A percentile compares a stretch with the other conserved stretches of the same genome.
Evolutionary conservation across 2,113 vertebrate species (phyloP).

Genomic region (Malurus melanocephalus): DNA sequence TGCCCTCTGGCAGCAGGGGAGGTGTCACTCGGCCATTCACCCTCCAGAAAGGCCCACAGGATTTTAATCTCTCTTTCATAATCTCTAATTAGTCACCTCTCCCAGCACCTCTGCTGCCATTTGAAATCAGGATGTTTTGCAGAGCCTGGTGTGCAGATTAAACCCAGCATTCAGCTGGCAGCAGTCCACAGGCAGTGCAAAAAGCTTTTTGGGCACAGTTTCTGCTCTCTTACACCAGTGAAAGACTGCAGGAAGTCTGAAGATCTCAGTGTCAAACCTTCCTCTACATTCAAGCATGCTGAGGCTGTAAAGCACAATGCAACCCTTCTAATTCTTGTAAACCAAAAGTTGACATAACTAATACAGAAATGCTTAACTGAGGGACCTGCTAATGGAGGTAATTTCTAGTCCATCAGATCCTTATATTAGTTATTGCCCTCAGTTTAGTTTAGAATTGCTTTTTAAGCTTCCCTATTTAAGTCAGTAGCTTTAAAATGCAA

Average conservation of each 20-base stretch:
- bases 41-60: slow-evolving; percentile 9
- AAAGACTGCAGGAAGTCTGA: slow-evolving; percentile 5
- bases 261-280: slow-evolving; percentile 1
- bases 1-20: not conserved
- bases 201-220: not conserved
- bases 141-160: not conserved
- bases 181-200: not conserved
- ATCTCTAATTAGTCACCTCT: slow-evolving; percentile 48
- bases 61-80: slow-evolving; percentile 42
- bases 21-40: not conserved
- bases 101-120: slow-evolving; percentile 8
- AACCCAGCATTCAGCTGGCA: not conserved
- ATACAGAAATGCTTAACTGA: slow-evolving; percentile 28
- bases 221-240: not conserved
- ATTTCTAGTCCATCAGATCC: slow-evolving; percentile 42
- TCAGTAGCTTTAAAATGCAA: not conserved
- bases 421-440: slow-evolving; percentile 32
- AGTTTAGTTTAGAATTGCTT: slow-evolving; percentile 52
- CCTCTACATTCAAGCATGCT: not conserved
- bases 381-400: slow-evolving; percentile 21
- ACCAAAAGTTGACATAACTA: not conserved
- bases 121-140: slow-evolving; percentile 12
- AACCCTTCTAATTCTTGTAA: slow-evolving; percentile 4
- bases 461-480: slow-evolving; percentile 40
- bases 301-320: not conserved